These are phyloP conservation scores for Lapara coniferarum DNA, from an alignment of 2,888 invertebrate species.

Conservation along the genomic window DNA sequence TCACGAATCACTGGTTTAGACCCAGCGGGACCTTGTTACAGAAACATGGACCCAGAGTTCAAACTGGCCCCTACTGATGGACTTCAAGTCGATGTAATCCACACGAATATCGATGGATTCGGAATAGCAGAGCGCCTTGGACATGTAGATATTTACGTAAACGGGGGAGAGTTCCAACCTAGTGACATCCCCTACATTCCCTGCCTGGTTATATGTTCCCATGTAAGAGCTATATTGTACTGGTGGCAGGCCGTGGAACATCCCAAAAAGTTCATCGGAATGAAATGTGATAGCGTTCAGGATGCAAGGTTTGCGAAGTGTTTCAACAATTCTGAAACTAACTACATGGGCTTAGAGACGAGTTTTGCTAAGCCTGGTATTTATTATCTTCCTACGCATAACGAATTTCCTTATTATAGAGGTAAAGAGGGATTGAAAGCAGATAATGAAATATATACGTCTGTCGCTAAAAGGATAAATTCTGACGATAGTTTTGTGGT, in stretches of 20 bases:
- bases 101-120: conserved; percentile 78
- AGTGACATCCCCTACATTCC: conserved; percentile 67
- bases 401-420: conserved; percentile 70
- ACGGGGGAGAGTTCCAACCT: conserved; percentile 75
- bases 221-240: conserved; percentile 59
- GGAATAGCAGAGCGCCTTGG: conserved; percentile 72
- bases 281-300: conserved; percentile 66
- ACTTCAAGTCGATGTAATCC: conserved; percentile 62
- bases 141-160: conserved; percentile 71
- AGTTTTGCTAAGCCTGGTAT: conserved; percentile 64
- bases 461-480: conserved; percentile 56
- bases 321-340: conserved; percentile 59
- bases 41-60: conserved; percentile 53
- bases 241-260: conserved; percentile 77
- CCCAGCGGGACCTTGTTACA: conserved; percentile 74
- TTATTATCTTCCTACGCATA: conserved; percentile 66
- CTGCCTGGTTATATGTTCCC: conserved; percentile 70
- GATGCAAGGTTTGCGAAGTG: conserved; percentile 70
- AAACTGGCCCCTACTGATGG: conserved; percentile 60
- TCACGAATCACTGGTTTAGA: conserved; percentile 69
- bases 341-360: conserved; percentile 65
- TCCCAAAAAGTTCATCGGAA: conserved; percentile 68
- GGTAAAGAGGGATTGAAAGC: conserved; percentile 65
- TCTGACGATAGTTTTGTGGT: conserved; percentile 58
- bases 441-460: conserved; percentile 68